Evolutionary conservation across 2,797 vertebrate species (phyloP).

Genomic region (Pantherophis vulpinus): DNA sequence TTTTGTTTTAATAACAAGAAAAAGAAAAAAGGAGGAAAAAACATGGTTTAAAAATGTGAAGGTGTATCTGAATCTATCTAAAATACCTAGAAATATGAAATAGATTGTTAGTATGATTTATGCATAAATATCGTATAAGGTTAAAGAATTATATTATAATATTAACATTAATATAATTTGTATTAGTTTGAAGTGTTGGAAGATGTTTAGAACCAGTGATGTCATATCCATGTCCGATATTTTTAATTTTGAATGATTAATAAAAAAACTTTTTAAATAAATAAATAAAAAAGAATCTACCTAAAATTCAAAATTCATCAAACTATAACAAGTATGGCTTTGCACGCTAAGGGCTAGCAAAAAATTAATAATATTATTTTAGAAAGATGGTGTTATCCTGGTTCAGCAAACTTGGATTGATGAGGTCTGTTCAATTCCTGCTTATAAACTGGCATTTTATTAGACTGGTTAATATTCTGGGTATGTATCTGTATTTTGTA

Average conservation of each 20-base stretch:
- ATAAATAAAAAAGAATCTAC: not conserved
- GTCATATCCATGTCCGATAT: no score
- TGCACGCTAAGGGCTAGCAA: not conserved
- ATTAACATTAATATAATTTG: no score
- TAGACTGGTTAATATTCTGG: not conserved
- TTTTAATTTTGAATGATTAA: no score
- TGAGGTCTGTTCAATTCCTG: not conserved
- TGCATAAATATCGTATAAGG: no score
- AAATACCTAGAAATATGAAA: not conserved
- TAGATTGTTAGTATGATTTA: no score
- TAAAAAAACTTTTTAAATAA: no score
- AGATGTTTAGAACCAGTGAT: no score
- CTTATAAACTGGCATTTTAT: not conserved
- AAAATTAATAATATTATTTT: not conserved
- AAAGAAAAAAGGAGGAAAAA: not conserved
- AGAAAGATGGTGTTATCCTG: not conserved
- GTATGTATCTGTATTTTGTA: not conserved
- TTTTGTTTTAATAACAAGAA: not conserved
- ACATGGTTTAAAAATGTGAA: not conserved
- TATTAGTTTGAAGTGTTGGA: no score
- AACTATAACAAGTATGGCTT: not conserved
- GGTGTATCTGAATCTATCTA: not conserved
- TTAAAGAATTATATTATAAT: no score
- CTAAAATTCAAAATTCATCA: not conserved
- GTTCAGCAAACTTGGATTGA: not conserved